Percentiles rank a stretch among this genome's conserved stretches.
phyloP scores from a whole-genome alignment of 2,797 vertebrate genomes.

The Nannoperca australis region DNA sequence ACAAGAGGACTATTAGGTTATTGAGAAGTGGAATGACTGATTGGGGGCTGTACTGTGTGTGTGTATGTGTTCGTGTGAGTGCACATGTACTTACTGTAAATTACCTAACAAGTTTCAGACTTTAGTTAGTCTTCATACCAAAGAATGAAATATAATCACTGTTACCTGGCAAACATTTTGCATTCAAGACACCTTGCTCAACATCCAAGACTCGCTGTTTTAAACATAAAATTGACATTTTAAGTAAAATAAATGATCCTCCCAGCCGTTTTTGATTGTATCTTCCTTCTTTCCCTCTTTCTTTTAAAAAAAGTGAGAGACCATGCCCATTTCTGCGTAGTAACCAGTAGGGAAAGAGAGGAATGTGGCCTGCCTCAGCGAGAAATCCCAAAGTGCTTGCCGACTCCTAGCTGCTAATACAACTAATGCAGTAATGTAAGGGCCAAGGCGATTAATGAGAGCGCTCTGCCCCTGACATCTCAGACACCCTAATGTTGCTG shows the following conservation, averaged over 20 bases:
- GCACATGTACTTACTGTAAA: conserved; percentile 51
- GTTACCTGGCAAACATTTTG: conserved; percentile 15
- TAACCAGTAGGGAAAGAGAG: conserved; percentile 61
- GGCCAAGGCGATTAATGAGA: conserved; percentile 87
- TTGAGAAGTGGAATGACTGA: conserved; percentile 88
- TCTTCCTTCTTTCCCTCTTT: conserved; percentile 26
- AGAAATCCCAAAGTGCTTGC: conserved; percentile 84
- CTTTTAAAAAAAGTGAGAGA: conserved; percentile 28
- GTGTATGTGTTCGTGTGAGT: conserved; percentile 13
- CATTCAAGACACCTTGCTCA: conserved; percentile 25
- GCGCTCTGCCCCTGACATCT: conserved; percentile 87
- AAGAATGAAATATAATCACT: conserved; percentile 20
- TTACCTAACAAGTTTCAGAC: conserved; percentile 53
- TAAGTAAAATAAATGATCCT: conserved; percentile 32
- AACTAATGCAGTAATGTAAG: conserved; percentile 89
- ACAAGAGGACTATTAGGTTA: conserved; percentile 94
- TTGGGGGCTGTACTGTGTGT: conserved; percentile 45
- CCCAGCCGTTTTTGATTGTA: conserved; percentile 21
- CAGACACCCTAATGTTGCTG: conserved; percentile 88
- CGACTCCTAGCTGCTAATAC: conserved; percentile 89
- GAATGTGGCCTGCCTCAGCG: conserved; percentile 75
- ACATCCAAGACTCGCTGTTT: conserved; percentile 19
- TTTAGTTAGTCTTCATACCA: conserved; percentile 23
- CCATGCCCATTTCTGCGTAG: conserved; percentile 44
- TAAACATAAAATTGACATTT: conserved; percentile 26